phyloP scores from a whole-genome alignment of 2,113 vertebrate genomes.

The Osmerus mordax region DNA sequence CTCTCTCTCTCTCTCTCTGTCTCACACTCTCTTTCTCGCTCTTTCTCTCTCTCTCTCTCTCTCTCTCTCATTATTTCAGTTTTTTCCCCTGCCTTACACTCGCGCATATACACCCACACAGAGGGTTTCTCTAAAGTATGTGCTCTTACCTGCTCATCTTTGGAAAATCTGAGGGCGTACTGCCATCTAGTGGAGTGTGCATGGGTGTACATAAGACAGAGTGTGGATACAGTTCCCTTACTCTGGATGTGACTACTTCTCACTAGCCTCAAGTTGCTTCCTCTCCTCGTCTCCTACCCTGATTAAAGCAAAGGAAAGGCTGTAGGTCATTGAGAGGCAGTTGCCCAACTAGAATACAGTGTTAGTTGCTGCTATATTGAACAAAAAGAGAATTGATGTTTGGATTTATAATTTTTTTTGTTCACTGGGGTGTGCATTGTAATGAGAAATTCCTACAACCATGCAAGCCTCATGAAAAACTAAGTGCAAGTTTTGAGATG shows the following conservation, averaged over 20 bases:
- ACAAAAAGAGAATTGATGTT: too few relatives aligned
- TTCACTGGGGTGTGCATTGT: too few relatives aligned
- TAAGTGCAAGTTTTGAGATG: neutral
- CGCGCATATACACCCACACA: neutral
- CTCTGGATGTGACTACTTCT: too few relatives aligned
- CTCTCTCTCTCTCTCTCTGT: constrained; percentile 13
- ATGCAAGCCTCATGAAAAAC: constrained; percentile 41
- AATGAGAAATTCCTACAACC: constrained; percentile 10
- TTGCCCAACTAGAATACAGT: too few relatives aligned
- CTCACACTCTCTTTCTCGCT: neutral
- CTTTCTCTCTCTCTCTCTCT: neutral
- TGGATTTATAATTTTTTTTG: too few relatives aligned
- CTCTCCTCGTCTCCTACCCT: too few relatives aligned
- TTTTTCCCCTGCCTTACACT: neutral
- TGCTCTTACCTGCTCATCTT: neutral
- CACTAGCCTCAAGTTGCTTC: too few relatives aligned
- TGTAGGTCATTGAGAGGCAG: too few relatives aligned
- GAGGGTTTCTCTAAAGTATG: constrained; percentile 2
- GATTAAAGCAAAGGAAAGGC: neutral
- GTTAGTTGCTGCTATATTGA: too few relatives aligned
- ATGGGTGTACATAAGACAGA: too few relatives aligned
- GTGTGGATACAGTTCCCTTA: too few relatives aligned
- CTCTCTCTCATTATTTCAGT: neutral
- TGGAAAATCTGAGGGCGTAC: constrained; percentile 23
- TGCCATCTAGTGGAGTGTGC: constrained; percentile 59